Evolutionary conservation across 2,797 vertebrate genomes (phyloP).

Genomic region (Mareca penelope): DNA sequence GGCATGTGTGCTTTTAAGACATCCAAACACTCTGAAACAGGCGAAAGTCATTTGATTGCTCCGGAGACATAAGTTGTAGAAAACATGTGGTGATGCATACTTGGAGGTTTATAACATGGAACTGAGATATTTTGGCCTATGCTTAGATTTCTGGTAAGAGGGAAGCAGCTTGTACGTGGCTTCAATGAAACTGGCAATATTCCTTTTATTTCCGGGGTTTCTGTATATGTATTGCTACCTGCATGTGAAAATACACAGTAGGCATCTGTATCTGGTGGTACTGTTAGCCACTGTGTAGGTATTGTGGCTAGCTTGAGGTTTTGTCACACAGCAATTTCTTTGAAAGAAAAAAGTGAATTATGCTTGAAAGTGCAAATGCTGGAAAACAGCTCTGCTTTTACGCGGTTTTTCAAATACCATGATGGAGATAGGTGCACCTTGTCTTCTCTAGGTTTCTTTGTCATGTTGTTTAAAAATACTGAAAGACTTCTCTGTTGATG

Average conservation of each 20-base stretch:
- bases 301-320: neutral
- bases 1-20: neutral
- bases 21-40: neutral
- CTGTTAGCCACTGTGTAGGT: neutral
- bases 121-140: neutral
- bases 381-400: neutral
- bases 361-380: neutral
- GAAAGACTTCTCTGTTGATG: neutral
- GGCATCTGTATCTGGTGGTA: neutral
- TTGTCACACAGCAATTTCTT: neutral
- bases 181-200: neutral
- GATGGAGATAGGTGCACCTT: neutral
- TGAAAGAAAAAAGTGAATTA: neutral
- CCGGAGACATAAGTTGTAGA: neutral
- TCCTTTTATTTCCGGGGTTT: neutral
- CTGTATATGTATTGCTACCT: neutral
- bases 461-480: neutral
- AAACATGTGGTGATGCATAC: neutral
- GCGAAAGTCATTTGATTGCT: neutral
- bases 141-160: neutral
- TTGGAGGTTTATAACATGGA: neutral
- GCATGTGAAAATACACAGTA: neutral
- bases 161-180: neutral
- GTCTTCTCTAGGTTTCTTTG: neutral
- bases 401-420: neutral